phyloP scores from a whole-genome alignment of 1,140 invertebrate species.

The Tachypleus tridentatus region DNA sequence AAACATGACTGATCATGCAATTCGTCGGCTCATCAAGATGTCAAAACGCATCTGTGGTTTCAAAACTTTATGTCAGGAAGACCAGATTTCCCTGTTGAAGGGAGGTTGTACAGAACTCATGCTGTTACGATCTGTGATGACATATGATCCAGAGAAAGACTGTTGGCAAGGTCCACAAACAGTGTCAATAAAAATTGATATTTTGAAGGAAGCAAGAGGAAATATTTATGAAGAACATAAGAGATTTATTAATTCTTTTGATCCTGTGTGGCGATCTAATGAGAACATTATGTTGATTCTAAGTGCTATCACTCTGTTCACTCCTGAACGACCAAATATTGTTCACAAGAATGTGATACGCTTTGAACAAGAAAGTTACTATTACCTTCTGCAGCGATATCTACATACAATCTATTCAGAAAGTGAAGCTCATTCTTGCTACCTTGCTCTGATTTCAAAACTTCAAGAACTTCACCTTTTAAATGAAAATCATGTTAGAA shows the following conservation, averaged over 20 bases:
- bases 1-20: slow-evolving; percentile 80
- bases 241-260: slow-evolving; percentile 65
- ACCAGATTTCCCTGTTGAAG: slow-evolving; percentile 78
- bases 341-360: slow-evolving; percentile 72
- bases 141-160: slow-evolving; percentile 68
- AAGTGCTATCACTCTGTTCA: slow-evolving; percentile 77
- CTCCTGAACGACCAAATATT: slow-evolving; percentile 61
- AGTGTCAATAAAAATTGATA: slow-evolving; percentile 55
- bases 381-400: slow-evolving; percentile 71
- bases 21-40: slow-evolving; percentile 79
- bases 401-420: slow-evolving; percentile 66
- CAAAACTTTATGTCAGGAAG: slow-evolving; percentile 79
- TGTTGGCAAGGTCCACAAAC: slow-evolving; percentile 51
- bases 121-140: slow-evolving; percentile 74
- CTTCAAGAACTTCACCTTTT: slow-evolving; percentile 71
- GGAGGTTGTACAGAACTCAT: slow-evolving; percentile 84
- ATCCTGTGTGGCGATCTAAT: slow-evolving; percentile 61
- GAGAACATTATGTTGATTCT: slow-evolving; percentile 80
- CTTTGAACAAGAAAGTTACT: slow-evolving; percentile 82
- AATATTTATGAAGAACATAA: slow-evolving; percentile 75
- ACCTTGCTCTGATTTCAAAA: slow-evolving; percentile 74
- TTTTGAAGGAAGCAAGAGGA: slow-evolving; percentile 72
- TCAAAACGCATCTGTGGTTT: slow-evolving; percentile 78
- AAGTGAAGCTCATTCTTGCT: slow-evolving; percentile 70
- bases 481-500: slow-evolving; percentile 71